A percentile compares a stretch with the other conserved stretches of the same genome.
Evolutionary conservation across 2,113 vertebrate species (phyloP).

Genomic region (Penelope pileata): DNA sequence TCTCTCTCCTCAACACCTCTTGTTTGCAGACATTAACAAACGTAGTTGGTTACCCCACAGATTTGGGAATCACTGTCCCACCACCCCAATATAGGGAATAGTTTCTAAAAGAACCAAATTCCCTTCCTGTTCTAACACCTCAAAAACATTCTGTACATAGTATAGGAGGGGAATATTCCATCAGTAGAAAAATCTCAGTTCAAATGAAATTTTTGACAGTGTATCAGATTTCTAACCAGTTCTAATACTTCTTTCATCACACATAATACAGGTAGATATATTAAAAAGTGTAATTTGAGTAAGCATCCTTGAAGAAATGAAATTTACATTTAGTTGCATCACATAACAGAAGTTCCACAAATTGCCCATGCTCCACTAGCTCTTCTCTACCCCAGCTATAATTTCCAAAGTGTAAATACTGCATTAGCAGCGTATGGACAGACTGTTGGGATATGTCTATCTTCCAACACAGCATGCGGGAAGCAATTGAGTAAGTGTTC

Average conservation of each 20-base stretch:
- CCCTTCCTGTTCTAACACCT: background rate
- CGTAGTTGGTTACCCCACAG: background rate
- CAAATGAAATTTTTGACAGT: background rate
- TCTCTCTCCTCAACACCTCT: background rate
- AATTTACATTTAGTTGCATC: background rate
- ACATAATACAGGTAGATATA: background rate
- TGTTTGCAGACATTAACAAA: background rate
- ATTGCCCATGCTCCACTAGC: background rate
- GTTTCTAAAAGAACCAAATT: background rate
- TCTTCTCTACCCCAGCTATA: background rate
- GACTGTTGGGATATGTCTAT: background rate
- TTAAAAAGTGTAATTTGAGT: background rate
- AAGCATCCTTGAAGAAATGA: background rate
- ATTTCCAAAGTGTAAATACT: background rate
- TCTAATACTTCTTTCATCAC: background rate
- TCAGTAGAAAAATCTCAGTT: background rate
- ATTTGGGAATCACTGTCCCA: accelerated
- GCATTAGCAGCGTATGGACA: background rate
- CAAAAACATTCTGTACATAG: background rate
- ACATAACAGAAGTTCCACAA: background rate
- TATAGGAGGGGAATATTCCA: background rate
- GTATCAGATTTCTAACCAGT: background rate
- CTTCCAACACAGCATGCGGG: background rate
- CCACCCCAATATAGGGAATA: accelerated
- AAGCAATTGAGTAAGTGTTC: background rate